These are phyloP conservation scores for Condylostylus longicornis DNA, from an alignment of 1,140 invertebrate species.

Conservation along the genomic window DNA sequence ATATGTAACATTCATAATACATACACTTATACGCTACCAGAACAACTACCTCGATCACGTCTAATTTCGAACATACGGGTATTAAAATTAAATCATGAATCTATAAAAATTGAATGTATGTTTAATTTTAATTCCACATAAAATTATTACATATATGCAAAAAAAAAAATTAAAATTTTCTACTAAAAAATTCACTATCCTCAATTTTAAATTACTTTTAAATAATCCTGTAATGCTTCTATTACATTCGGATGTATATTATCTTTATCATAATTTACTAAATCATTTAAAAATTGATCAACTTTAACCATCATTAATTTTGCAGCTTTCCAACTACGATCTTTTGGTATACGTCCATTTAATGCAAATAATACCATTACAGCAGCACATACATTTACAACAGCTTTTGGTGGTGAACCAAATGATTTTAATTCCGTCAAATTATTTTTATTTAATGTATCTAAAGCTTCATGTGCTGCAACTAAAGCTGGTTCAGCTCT, in stretches of 20 bases:
- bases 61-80: no score
- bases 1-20: no score
- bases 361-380: slow-evolving; percentile 77
- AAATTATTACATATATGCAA: no score
- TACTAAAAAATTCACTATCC: no score
- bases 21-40: no score
- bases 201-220: slow-evolving; percentile 17
- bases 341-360: slow-evolving; percentile 79
- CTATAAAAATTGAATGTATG: no score
- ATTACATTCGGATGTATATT: slow-evolving; percentile 80
- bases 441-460: slow-evolving; percentile 88
- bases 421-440: slow-evolving; percentile 91
- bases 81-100: no score
- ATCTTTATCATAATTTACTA: slow-evolving; percentile 87
- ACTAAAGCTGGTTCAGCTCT: slow-evolving; percentile 85
- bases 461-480: slow-evolving; percentile 77
- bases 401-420: slow-evolving; percentile 67
- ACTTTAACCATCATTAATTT: slow-evolving; percentile 55
- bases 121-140: no score
- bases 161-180: no score
- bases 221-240: slow-evolving; percentile 46
- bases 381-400: slow-evolving; percentile 73
- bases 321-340: slow-evolving; percentile 83
- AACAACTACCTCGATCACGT: no score
- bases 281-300: slow-evolving; percentile 70